phyloP scores from a whole-genome alignment of 2,797 vertebrate genomes.

The Thalassophryne amazonica region DNA sequence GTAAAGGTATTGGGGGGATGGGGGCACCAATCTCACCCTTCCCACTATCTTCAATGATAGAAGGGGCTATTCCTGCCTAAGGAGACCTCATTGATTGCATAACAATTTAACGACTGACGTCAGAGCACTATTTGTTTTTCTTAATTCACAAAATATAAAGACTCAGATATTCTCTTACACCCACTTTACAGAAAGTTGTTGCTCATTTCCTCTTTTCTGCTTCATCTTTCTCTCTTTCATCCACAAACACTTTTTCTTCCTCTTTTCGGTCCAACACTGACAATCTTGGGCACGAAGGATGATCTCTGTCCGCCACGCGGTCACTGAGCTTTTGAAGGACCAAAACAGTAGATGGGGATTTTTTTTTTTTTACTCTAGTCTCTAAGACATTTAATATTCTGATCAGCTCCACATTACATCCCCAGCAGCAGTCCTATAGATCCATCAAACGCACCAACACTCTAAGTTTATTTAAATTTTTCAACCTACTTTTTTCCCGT shows the following conservation, averaged over 20 bases:
- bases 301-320: constrained; percentile 40
- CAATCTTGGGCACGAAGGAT: constrained; percentile 43
- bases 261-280: constrained; percentile 32
- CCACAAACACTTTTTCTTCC: constrained; percentile 13
- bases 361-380: constrained; percentile 72
- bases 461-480: constrained; percentile 74
- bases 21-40: too few relatives aligned
- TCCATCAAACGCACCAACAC: constrained; percentile 75
- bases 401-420: constrained; percentile 54
- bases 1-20: too few relatives aligned
- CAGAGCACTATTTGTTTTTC: too few relatives aligned
- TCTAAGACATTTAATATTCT: constrained; percentile 79
- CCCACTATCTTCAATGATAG: too few relatives aligned
- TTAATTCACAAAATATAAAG: too few relatives aligned
- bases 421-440: constrained; percentile 59
- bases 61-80: too few relatives aligned
- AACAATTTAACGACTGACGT: too few relatives aligned
- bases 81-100: too few relatives aligned
- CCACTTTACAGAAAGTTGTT: constrained; percentile 7
- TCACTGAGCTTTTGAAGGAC: constrained; percentile 62
- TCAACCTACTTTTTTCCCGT: neutral
- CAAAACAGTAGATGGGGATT: constrained; percentile 69
- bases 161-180: too few relatives aligned
- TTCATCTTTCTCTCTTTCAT: constrained; percentile 17
- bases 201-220: constrained; percentile 9